Conservation (phyloP, 2,797 vertebrate genomes). For the Propithecus perrieri region DNA sequence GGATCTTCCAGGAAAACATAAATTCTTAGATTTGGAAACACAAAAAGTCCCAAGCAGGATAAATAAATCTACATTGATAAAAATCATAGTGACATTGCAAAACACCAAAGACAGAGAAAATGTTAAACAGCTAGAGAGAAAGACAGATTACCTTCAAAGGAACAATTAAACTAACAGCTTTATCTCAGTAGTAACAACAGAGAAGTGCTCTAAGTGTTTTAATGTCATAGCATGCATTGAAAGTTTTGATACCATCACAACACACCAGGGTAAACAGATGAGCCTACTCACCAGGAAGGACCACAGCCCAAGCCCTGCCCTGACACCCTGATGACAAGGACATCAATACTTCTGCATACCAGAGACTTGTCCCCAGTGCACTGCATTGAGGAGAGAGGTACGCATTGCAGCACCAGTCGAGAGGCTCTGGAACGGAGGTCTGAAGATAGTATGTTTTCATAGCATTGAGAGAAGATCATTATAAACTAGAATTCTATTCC, state of each 20-base stretch:
- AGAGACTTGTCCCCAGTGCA: neutral
- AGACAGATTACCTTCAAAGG: too few relatives aligned
- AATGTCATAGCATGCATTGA: neutral
- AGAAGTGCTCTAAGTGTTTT: neutral
- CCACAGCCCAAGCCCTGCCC: neutral
- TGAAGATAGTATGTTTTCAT: neutral
- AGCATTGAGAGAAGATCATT: neutral
- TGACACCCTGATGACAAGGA: neutral
- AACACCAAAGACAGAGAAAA: neutral
- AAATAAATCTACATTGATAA: neutral
- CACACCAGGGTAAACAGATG: neutral
- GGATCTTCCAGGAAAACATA: neutral
- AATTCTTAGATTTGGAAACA: neutral
- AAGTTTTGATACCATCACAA: neutral
- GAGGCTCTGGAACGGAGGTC: neutral
- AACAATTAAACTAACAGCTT: neutral
- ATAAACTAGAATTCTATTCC: neutral
- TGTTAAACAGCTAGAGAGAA: neutral
- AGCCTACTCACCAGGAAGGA: neutral
- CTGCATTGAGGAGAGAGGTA: neutral
- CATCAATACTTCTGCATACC: too few relatives aligned
- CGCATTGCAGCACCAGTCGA: neutral
- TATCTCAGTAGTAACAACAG: neutral
- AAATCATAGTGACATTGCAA: neutral
- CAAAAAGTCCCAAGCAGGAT: neutral